Percentiles rank a stretch among this genome's conserved stretches.
Conservation (phyloP, 2,113 vertebrate species). For the Zootoca vivipara region DNA sequence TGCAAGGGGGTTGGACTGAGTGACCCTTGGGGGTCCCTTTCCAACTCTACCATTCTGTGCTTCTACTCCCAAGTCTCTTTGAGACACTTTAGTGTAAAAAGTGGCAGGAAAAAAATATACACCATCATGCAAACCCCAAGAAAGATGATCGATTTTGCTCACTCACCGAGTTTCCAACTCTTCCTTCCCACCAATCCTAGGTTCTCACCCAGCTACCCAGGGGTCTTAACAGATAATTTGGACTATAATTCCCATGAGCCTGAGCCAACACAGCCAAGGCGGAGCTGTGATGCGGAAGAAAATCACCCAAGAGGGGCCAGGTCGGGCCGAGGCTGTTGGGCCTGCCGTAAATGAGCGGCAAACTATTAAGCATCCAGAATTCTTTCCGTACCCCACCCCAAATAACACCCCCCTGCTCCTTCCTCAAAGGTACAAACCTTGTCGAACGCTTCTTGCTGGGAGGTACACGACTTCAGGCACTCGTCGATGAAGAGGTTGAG, state of each 20-base stretch:
- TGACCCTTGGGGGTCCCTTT: too few species aligned
- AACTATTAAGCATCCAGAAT: not conserved
- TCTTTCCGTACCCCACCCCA: not conserved
- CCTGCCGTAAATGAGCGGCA: not conserved
- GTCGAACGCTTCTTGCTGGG: constrained; percentile 86
- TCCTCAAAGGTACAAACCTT: constrained; percentile 75
- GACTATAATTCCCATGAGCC: not conserved
- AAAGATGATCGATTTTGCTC: not conserved
- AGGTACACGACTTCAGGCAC: constrained; percentile 88
- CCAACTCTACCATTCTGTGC: too few species aligned
- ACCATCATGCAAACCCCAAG: too few species aligned
- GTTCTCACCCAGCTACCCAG: too few species aligned
- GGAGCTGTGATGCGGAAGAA: not conserved
- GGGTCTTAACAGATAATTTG: not conserved
- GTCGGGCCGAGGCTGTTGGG: too few species aligned
- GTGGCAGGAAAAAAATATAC: too few species aligned
- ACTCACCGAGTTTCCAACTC: too few species aligned
- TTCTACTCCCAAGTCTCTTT: too few species aligned
- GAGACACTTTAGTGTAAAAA: too few species aligned
- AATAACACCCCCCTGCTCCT: not conserved
- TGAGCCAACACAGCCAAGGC: too few species aligned
- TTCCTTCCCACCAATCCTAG: not conserved
- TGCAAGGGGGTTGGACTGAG: too few species aligned
- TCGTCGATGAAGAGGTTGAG: constrained; percentile 96
- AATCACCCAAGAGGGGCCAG: too few species aligned